Evolutionary conservation across 2,113 vertebrate species (phyloP).

Genomic region (Solenodon paradoxus): DNA sequence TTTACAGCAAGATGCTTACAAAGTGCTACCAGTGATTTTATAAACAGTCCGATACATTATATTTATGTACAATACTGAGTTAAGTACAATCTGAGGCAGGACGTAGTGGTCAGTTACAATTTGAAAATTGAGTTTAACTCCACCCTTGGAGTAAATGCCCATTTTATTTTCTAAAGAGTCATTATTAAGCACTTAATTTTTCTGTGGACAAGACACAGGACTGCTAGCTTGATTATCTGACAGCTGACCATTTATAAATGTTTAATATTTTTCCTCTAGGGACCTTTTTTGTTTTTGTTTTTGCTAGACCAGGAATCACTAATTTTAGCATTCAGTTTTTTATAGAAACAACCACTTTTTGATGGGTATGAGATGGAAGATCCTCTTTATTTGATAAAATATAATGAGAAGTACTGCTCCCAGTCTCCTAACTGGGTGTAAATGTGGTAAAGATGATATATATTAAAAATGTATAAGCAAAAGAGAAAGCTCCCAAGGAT

Average conservation of each 20-base stretch:
- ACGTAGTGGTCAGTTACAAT: background rate
- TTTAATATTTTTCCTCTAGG: background rate
- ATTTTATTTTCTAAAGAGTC: conserved; percentile 23
- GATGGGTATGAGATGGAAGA: background rate
- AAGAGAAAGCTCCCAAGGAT: background rate
- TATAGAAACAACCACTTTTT: conserved; percentile 20
- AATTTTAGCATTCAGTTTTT: background rate
- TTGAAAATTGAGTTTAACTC: background rate
- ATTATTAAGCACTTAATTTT: background rate
- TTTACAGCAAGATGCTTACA: background rate
- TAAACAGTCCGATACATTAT: background rate
- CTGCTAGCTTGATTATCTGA: background rate
- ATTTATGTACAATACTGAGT: background rate
- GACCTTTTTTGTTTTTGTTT: background rate
- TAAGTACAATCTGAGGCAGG: background rate
- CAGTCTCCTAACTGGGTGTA: background rate
- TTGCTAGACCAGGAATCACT: background rate
- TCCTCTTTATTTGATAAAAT: background rate
- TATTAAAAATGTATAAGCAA: conserved; percentile 23
- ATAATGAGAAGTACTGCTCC: background rate
- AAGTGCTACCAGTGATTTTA: conserved; percentile 22
- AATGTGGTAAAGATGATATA: background rate
- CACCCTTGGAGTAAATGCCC: background rate
- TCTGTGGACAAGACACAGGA: background rate
- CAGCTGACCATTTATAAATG: background rate